phyloP scores from a whole-genome alignment of 2,888 invertebrate species.

The Lepidocyrtinus sp. region DNA sequence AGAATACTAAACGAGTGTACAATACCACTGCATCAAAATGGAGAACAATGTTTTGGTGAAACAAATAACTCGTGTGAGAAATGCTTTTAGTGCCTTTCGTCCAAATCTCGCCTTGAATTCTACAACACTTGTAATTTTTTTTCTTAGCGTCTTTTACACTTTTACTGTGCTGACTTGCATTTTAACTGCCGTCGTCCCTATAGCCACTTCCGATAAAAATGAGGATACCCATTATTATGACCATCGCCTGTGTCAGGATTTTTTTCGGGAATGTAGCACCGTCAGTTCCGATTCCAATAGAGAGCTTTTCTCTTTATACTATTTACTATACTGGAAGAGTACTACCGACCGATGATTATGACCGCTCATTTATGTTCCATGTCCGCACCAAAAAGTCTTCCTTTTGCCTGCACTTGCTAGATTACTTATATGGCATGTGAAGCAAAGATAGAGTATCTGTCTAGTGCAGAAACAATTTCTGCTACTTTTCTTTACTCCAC shows the following conservation, averaged over 20 bases:
- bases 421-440: not conserved
- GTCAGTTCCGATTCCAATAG: not conserved
- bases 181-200: conserved; percentile 39
- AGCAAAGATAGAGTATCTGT: conserved; percentile 21
- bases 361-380: not conserved
- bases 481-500: conserved; percentile 1
- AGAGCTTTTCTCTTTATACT: no score
- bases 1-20: not conserved
- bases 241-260: conserved; percentile 15
- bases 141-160: conserved; percentile 49
- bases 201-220: conserved; percentile 36
- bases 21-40: not conserved
- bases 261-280: not conserved
- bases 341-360: not conserved
- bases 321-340: not conserved
- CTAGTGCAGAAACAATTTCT: conserved; percentile 26
- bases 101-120: conserved; percentile 45
- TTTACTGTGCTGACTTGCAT: conserved; percentile 56
- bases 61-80: conserved; percentile 37
- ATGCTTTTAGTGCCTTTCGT: conserved; percentile 45
- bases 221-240: conserved; percentile 52
- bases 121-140: conserved; percentile 47
- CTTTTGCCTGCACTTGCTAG: not conserved
- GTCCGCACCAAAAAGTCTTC: not conserved
- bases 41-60: not conserved